phyloP scores from a whole-genome alignment of 2,797 vertebrate genomes.

The Bradypodion ventrale region DNA sequence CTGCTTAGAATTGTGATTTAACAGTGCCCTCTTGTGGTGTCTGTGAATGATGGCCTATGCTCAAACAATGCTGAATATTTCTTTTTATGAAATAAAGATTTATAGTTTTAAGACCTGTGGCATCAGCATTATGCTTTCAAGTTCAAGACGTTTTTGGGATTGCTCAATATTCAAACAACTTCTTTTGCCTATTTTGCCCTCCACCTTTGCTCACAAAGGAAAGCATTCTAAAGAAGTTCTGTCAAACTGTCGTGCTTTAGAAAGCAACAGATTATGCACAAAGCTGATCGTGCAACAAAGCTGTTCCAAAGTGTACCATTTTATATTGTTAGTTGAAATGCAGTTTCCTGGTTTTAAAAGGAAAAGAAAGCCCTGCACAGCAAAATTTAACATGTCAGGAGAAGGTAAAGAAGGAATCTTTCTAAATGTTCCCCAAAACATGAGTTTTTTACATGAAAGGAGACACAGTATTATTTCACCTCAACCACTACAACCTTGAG shows the following conservation, averaged over 20 bases:
- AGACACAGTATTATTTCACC: not conserved
- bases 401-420: not conserved
- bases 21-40: conserved; percentile 58
- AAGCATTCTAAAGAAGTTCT: not conserved
- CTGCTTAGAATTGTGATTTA: not conserved
- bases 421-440: not conserved
- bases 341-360: not conserved
- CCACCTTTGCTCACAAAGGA: not conserved
- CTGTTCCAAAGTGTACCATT: no score
- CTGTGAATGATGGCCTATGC: conserved; percentile 2
- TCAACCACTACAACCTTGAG: not conserved
- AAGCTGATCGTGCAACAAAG: not conserved
- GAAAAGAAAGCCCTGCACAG: not conserved
- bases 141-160: not conserved
- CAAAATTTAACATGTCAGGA: not conserved
- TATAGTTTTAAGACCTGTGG: not conserved
- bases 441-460: not conserved
- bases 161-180: not conserved
- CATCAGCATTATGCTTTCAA: not conserved
- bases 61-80: not conserved
- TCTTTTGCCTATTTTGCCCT: not conserved
- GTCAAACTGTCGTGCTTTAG: not conserved
- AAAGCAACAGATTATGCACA: not conserved
- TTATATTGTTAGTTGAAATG: not conserved
- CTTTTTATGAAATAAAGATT: not conserved